Percentiles rank a stretch among this genome's conserved stretches.
Evolutionary conservation across 2,113 vertebrate genomes (phyloP).

Genomic region (Rhombomys opimus): DNA sequence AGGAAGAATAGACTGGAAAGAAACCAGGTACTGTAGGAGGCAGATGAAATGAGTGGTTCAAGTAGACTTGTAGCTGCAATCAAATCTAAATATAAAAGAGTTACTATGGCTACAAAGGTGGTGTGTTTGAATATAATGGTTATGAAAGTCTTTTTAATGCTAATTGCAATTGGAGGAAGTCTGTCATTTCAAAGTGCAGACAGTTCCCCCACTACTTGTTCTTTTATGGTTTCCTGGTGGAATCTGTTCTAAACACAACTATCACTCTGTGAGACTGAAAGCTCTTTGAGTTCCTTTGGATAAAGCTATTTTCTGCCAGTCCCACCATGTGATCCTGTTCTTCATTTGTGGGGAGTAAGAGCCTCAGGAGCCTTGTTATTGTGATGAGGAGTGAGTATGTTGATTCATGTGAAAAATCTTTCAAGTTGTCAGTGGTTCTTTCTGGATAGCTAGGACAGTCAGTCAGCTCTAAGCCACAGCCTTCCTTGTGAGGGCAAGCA

Average conservation of each 20-base stretch:
- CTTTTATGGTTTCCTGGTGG: background rate
- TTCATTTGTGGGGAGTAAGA: slow-evolving; percentile 9
- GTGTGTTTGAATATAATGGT: slow-evolving; percentile 86
- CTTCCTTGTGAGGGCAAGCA: background rate
- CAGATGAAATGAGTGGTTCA: slow-evolving; percentile 61
- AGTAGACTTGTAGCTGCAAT: slow-evolving; percentile 69
- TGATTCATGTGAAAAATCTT: background rate
- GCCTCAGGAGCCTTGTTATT: background rate
- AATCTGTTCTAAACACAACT: slow-evolving; percentile 53
- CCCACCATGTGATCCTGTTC: background rate
- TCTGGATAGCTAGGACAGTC: background rate
- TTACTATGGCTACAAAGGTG: slow-evolving; percentile 87
- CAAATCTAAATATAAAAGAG: slow-evolving; percentile 82
- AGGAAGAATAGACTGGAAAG: slow-evolving; percentile 40
- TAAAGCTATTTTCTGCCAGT: background rate
- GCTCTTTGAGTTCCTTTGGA: background rate
- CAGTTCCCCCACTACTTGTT: background rate
- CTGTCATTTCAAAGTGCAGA: slow-evolving; percentile 77
- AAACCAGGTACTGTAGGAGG: slow-evolving; percentile 26
- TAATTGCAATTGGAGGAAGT: slow-evolving; percentile 80
- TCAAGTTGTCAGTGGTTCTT: background rate
- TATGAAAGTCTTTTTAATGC: slow-evolving; percentile 84
- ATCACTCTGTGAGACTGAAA: slow-evolving; percentile 3
- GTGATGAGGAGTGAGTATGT: background rate
- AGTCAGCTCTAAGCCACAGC: slow-evolving; percentile 7